phyloP scores from a whole-genome alignment of 2,888 invertebrate genomes.

The Sphaerophoria rueppellii region DNA sequence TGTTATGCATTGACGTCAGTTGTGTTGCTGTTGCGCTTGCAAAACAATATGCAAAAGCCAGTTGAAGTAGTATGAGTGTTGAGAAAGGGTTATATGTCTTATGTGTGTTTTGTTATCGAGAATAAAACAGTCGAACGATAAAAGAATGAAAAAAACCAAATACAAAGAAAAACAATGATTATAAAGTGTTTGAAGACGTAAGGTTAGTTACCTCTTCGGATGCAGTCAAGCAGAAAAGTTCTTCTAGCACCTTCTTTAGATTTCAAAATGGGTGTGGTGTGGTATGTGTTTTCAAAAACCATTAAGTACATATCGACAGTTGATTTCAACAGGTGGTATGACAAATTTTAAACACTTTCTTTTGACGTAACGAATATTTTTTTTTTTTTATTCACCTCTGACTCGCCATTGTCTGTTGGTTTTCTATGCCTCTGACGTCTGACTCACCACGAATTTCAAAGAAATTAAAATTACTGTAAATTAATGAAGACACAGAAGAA shows the following conservation, averaged over 20 bases:
- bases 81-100: slow-evolving; percentile 68
- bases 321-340: slow-evolving; percentile 6
- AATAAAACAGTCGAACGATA: background rate
- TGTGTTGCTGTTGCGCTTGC: background rate
- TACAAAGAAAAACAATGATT: background rate
- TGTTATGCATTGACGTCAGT: slow-evolving; percentile 70
- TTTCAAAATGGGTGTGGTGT: slow-evolving; percentile 29
- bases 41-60: background rate
- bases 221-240: background rate
- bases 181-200: slow-evolving; percentile 4
- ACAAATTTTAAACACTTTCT: background rate
- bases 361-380: slow-evolving; percentile 28
- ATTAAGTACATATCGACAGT: background rate
- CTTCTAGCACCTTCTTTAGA: background rate
- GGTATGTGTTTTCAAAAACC: background rate
- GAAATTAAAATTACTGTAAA: slow-evolving; percentile 30
- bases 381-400: slow-evolving; percentile 7
- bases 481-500: slow-evolving; percentile 22
- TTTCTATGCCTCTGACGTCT: slow-evolving; percentile 26
- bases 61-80: slow-evolving; percentile 41
- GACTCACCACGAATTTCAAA: slow-evolving; percentile 38
- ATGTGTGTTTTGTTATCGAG: slow-evolving; percentile 46
- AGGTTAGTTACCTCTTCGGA: slow-evolving; percentile 59
- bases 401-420: too few species aligned
- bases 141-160: background rate